Evolutionary conservation across 2,113 vertebrate genomes (phyloP).

Genomic region (Eidolon helvum): DNA sequence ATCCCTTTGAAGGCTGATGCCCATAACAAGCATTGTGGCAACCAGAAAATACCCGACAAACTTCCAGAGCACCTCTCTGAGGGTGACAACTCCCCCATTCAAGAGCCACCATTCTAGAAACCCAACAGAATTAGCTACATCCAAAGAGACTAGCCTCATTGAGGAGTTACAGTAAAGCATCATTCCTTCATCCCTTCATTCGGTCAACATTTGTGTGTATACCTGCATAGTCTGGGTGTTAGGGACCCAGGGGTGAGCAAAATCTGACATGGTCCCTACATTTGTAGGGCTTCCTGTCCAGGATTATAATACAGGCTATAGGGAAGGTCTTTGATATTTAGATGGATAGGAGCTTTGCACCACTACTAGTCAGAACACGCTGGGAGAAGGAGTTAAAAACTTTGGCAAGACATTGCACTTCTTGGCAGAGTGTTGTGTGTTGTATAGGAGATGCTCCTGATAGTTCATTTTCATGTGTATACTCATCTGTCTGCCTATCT

Average conservation of each 20-base stretch:
- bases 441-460: background rate
- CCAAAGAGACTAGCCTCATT: background rate
- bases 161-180: rapidly evolving
- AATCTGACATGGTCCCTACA: background rate
- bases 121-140: background rate
- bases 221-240: background rate
- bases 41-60: background rate
- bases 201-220: rapidly evolving
- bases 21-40: background rate
- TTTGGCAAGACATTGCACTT: background rate
- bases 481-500: background rate
- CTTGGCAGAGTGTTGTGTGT: background rate
- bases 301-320: background rate
- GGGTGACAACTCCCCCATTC: background rate
- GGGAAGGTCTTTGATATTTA: background rate
- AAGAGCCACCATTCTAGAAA: background rate
- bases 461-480: background rate
- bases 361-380: background rate
- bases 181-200: background rate
- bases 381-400: background rate
- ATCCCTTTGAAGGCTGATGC: background rate
- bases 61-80: background rate
- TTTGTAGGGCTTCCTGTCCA: background rate
- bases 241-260: background rate
- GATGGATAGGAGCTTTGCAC: background rate